Base-by-base conservation (phyloP, 1,140 invertebrate genomes). In the Muscidifurax raptorellus region DNA sequence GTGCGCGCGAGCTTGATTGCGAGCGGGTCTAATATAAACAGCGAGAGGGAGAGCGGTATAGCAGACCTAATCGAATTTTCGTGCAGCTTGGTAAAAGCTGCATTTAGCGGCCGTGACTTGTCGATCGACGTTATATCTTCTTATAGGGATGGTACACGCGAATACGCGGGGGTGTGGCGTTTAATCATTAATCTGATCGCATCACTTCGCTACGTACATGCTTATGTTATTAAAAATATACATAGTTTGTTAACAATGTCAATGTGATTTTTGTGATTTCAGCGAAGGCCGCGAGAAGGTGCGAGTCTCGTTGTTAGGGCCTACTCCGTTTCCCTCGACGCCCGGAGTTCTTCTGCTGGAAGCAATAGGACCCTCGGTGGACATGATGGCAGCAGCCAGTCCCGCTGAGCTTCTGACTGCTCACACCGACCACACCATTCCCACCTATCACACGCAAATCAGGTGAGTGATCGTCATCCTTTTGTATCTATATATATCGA, bases 201-300 rank as follows among this genome's bases (percentile, higher is more conserved):
- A 40, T 6, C 10, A 40, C 40, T n/a, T n/a, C n/a, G n/a, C n/a
- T n/a, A n/a, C n/a, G n/a, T n/a, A n/a, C n/a, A n/a, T 40, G 40
- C 40, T 6, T 40, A 40, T 40, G 4, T 4, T 40, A 40, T 4
- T 40, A 40, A 40, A 4, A 40, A 40, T 4, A 6, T 22, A 18
- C 44, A 18, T 15, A 15, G 44, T 47, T 47, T 9, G 10, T 40
- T 40, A 40, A 40, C n/a, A n/a, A n/a, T 9, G 36, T 9, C 5
- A 40, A 40, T 40, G 36, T 40, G 36, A 40, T 40, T 75, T 74
- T 52, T 9, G 32, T 25, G 18, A 30, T 90, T 91, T 78, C 89
- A 93, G 92, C 80, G 92, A 93, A 88, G 92, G 92, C 83, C 90
- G 92, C 87, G 92, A 93, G 88, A 92, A 91, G 89, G 92, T 93